Conservation (phyloP, 2,113 vertebrate genomes). For the Trogon melanurus region DNA sequence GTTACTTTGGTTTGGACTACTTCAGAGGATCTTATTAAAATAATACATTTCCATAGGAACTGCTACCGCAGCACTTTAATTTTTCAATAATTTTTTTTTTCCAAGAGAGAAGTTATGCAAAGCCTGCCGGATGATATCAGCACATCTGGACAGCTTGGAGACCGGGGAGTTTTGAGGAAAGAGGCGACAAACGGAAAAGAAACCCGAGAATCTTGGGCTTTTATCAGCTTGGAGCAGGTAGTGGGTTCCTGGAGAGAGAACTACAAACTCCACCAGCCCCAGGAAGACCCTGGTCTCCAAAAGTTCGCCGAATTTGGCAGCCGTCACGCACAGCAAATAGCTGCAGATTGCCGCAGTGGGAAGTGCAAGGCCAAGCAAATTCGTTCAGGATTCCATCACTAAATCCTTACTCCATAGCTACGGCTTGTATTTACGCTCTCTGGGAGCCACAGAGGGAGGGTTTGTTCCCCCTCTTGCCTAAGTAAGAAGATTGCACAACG, state of each 20-base stretch:
- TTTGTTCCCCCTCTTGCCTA: background rate
- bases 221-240: background rate
- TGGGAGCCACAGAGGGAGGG: background rate
- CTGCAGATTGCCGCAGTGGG: background rate
- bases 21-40: constrained; percentile 63
- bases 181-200: background rate
- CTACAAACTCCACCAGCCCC: background rate
- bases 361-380: constrained; percentile 6
- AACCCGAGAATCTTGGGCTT: background rate
- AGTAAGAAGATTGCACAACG: background rate
- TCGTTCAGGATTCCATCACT: fast-evolving
- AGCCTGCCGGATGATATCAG: constrained; percentile 20
- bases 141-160: constrained; percentile 32
- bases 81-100: background rate
- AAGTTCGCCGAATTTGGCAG: background rate
- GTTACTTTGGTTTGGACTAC: constrained; percentile 35
- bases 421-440: background rate
- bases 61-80: constrained; percentile 9
- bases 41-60: constrained; percentile 60
- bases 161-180: background rate
- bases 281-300: background rate
- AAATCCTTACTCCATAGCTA: constrained; percentile 3
- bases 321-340: background rate
- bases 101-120: constrained; percentile 23
- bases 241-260: background rate